phyloP scores from a whole-genome alignment of 2,797 vertebrate species.

The Dermochelys coriacea region DNA sequence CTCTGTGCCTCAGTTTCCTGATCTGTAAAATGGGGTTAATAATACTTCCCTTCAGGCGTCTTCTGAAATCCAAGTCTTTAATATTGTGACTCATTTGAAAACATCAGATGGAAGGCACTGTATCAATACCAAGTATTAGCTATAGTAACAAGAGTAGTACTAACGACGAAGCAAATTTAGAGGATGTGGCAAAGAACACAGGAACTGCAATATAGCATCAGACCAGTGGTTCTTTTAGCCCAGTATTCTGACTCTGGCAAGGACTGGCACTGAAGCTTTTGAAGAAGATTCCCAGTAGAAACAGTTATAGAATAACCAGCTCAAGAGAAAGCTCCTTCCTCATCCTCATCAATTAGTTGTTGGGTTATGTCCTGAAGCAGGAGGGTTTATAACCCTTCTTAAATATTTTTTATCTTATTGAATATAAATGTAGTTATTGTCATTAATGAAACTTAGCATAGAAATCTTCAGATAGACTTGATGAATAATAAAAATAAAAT shows the following conservation, averaged over 20 bases:
- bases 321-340: fast-evolving
- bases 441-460: background rate
- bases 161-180: background rate
- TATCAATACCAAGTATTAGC: background rate
- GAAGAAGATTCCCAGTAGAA: background rate
- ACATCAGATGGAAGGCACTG: background rate
- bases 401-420: background rate
- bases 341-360: background rate
- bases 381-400: fast-evolving
- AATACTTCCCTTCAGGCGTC: background rate
- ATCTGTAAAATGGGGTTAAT: background rate
- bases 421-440: background rate
- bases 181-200: background rate
- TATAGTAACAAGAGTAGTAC: background rate
- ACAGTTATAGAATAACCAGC: background rate
- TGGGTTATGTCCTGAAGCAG: background rate
- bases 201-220: background rate
- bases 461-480: background rate
- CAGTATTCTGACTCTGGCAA: background rate
- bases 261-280: background rate
- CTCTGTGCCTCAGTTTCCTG: background rate
- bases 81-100: background rate
- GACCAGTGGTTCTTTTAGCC: background rate
- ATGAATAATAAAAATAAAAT: conserved; percentile 9
- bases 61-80: background rate